Base-by-base conservation (phyloP, 1,140 invertebrate genomes). In the Ceratosolen solmsi region DNA sequence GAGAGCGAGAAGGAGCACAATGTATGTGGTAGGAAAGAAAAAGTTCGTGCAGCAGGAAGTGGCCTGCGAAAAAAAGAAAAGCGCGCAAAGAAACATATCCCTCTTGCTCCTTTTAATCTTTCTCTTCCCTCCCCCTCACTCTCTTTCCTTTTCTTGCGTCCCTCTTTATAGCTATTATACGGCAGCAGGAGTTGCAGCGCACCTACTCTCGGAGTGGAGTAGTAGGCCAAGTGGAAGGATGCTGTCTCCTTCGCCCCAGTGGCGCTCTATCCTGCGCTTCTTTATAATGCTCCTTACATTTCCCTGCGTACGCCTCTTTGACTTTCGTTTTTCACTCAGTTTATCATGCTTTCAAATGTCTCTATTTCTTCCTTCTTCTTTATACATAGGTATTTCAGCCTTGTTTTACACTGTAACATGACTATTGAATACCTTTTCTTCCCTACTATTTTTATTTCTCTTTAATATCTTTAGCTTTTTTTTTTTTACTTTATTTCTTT, bases 191-290 rank as follows among this genome's bases (percentile, higher is more conserved):
- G 49, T 38, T 58, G 36, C 75, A 41, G 58, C 51, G 71, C 71
- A 27, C 58, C 54, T 65, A 80, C 74, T 82, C 54, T 76, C 83
- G 84, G 86, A 89, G 86, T 89, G 87, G 89, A 90, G 89, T 89
- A 90, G 89, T 90, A 89, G 89, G 89, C 89, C 89, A 90, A 89
- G 87, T 89, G 88, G 88, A 89, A 89, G 88, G 85, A 89, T 87
- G 84, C 87, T 63, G 65, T 46, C 41, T 36, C 51, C 27, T n/a
- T 2, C n/a, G 27, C 30, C 46, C 13, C 41, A 60, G 27, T 30
- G 56, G 79, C 46, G 51, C 79, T 80, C 17, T 38, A 33, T 73
- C 8, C n/a, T 63, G 2, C 36, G 51, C 22, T 65, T 2, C n/a
- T 68, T 38, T 68, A 68, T 38, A 38, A 68, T 38, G 63, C 20